Evolutionary conservation across 2,797 vertebrate genomes (phyloP).

Genomic region (Parauchenoglanis punctatus): DNA sequence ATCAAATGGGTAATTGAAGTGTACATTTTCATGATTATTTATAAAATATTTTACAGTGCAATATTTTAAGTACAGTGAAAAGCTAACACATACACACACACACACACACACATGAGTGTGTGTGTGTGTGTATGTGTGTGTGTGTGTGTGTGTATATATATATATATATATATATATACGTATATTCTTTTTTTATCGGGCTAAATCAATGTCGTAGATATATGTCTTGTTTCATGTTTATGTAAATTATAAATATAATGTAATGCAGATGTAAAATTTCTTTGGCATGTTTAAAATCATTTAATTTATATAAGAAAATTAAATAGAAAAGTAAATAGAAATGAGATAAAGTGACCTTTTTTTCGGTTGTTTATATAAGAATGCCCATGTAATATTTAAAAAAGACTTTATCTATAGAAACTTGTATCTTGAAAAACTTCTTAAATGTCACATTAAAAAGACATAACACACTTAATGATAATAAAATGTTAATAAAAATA

Average conservation of each 20-base stretch:
- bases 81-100: no score
- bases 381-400: no score
- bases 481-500: background rate
- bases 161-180: no score
- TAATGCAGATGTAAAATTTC: background rate
- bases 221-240: background rate
- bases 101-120: no score
- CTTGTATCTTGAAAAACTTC: background rate
- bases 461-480: conserved; percentile 67
- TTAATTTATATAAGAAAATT: background rate
- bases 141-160: no score
- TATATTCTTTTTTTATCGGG: background rate
- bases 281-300: background rate
- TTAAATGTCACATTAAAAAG: background rate
- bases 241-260: background rate
- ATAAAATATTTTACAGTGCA: no score
- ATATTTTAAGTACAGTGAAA: no score
- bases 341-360: background rate
- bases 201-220: background rate
- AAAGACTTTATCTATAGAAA: no score
- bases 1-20: no score
- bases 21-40: no score
- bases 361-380: background rate
- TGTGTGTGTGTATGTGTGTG: no score
- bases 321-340: background rate